Evolutionary conservation across 2,888 invertebrate species (phyloP), one percentile per base, ranked within the genome.

Genomic region (Malachius bipustulatus): DNA sequence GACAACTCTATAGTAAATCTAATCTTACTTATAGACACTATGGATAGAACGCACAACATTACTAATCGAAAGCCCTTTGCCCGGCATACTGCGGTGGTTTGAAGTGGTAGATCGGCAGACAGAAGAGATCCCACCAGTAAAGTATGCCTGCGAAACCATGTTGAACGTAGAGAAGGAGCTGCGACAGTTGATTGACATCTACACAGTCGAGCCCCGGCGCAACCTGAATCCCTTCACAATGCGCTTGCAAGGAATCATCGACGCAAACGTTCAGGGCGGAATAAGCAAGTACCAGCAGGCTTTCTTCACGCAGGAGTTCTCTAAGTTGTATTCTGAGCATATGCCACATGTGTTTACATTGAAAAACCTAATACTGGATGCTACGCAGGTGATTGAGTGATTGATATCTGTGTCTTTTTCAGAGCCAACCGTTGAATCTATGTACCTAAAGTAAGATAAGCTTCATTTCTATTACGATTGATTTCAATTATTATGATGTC

Each of bases 231-330:
- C 89, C 0, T 83, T 93, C 55, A 88, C 88, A 2, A 93, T 93
- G 91, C 69, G 91, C 13, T 64, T 96, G 9, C 63, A 63, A 44
- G 94, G 94, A 2, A 88, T 91, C 16, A 89, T 94, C 45, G 93
- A 94, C 63, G 93, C 96, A 0, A 91, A 90, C 52, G 94, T 96
- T 0, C 89, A 90, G 73, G 89, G 94, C 2, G 94, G 94, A 9
- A 82, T 91, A 39, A 79, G 84, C 31, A 96, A 93, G 59, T 96
- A 94, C 58, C 90, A 93, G 56, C 90, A 90, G 50, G 91, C 94
- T 0, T 96, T 96, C 62, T 79, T 94, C 41, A 80, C 79, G 1
- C 70, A 78, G 6, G 88, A 89, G 48, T 93, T 87, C 55, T 59
- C 72, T 1, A 64, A 67, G 38, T 60, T 68, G 33, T 70, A 71